Percentiles rank a stretch among this genome's conserved stretches.
Evolutionary conservation across 2,888 invertebrate genomes (phyloP).

Genomic region (Eugnorisma glareosa): DNA sequence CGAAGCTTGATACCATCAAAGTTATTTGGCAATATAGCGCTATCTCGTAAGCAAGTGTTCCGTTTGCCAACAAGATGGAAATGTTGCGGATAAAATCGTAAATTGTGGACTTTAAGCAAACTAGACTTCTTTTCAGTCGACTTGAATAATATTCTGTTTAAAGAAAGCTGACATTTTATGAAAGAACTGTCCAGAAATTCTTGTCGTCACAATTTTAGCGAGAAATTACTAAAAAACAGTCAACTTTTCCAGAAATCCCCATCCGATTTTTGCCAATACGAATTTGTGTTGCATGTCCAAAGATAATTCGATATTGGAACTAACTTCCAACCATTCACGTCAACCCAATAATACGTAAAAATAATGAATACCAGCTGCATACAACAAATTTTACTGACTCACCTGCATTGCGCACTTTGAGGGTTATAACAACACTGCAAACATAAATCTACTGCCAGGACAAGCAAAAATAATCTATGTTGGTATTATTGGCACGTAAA

Average conservation of each 20-base stretch:
- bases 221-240: not conserved
- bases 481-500: not conserved
- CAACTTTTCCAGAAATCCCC: not conserved
- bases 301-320: conserved; percentile 42
- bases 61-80: conserved; percentile 51
- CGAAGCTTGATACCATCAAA: conserved; percentile 45
- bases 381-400: conserved; percentile 55
- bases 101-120: conserved; percentile 42
- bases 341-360: conserved; percentile 60
- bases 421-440: conserved; percentile 57
- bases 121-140: conserved; percentile 9
- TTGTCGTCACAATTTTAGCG: not conserved
- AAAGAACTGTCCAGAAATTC: not conserved
- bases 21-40: conserved; percentile 54
- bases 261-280: conserved; percentile 24
- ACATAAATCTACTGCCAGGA: not conserved
- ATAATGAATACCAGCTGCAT: conserved; percentile 64
- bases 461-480: conserved; percentile 49
- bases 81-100: conserved; percentile 39
- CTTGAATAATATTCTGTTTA: conserved; percentile 21
- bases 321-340: conserved; percentile 27
- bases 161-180: not conserved
- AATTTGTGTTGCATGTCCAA: conserved; percentile 44
- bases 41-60: conserved; percentile 58
- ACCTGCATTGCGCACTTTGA: conserved; percentile 75